Evolutionary conservation across 2,797 vertebrate genomes (phyloP).

Genomic region (Eulemur mongoz): DNA sequence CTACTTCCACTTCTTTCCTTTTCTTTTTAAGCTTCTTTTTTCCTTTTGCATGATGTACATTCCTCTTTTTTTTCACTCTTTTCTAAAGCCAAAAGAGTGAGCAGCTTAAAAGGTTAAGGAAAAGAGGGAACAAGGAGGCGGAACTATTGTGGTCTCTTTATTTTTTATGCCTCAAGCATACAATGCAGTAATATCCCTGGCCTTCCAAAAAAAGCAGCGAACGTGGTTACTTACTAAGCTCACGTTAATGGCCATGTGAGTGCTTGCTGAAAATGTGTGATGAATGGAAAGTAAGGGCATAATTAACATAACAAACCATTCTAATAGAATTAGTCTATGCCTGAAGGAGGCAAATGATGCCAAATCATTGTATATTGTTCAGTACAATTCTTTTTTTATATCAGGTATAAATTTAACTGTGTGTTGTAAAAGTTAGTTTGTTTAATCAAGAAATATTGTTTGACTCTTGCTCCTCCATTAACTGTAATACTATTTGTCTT

Average conservation of each 20-base stretch:
- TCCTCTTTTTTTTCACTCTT: not conserved
- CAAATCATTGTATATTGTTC: constrained; percentile 17
- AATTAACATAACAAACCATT: constrained; percentile 27
- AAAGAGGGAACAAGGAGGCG: not conserved
- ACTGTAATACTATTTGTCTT: not conserved
- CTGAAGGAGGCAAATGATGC: not conserved
- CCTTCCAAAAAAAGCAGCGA: not conserved
- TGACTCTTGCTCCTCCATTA: not conserved
- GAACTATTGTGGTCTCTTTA: not conserved
- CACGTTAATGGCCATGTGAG: not conserved
- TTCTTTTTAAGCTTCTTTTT: not conserved
- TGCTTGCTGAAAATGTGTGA: not conserved
- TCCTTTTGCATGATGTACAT: not conserved
- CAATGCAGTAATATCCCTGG: not conserved
- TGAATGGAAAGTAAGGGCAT: not conserved
- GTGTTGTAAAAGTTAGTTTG: not conserved
- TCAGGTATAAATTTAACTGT: not conserved
- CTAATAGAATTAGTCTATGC: not conserved
- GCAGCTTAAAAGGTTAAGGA: constrained; percentile 6
- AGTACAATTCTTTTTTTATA: not conserved
- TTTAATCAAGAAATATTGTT: not conserved
- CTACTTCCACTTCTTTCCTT: not conserved
- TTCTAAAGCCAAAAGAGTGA: not conserved
- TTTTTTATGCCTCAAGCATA: not conserved
- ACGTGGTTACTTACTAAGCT: not conserved